Evolutionary conservation across 2,888 invertebrate genomes (phyloP).

Genomic region (Cerastis leucographa): DNA sequence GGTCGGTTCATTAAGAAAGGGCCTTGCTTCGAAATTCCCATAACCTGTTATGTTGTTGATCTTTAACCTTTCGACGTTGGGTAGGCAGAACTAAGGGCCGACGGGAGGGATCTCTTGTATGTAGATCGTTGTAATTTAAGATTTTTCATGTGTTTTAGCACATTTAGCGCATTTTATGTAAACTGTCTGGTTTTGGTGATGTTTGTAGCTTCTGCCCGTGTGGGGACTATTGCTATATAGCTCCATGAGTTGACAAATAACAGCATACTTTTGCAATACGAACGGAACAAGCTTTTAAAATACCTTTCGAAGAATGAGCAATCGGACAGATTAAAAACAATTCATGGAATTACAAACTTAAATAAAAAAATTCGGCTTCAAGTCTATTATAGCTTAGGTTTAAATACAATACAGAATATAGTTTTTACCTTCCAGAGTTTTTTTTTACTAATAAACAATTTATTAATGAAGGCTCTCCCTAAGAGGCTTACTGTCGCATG

Average conservation of each 20-base stretch:
- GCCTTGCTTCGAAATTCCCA: slow-evolving; percentile 31
- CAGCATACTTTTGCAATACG: background rate
- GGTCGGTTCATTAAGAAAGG: slow-evolving; percentile 48
- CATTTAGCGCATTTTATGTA: background rate
- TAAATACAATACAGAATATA: background rate
- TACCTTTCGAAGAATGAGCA: background rate
- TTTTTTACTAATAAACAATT: slow-evolving; percentile 9
- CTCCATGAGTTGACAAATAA: background rate
- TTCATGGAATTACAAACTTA: background rate
- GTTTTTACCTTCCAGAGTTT: background rate
- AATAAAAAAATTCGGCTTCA: background rate
- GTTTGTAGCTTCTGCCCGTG: background rate
- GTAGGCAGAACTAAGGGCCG: slow-evolving; percentile 30
- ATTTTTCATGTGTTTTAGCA: slow-evolving; percentile 12
- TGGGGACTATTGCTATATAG: background rate
- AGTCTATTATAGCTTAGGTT: background rate
- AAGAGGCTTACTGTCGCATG: slow-evolving; percentile 40
- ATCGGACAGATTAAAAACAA: background rate
- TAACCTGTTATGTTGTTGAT: slow-evolving; percentile 47
- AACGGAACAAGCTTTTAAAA: background rate
- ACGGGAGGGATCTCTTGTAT: slow-evolving; percentile 36
- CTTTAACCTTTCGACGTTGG: slow-evolving; percentile 44
- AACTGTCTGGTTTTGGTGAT: background rate
- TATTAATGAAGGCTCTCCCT: background rate
- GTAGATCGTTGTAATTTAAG: slow-evolving; percentile 35